Evolutionary conservation across 2,113 vertebrate species (phyloP), one percentile per base, ranked within the genome.

Genomic region (Fregetta grallaria): DNA sequence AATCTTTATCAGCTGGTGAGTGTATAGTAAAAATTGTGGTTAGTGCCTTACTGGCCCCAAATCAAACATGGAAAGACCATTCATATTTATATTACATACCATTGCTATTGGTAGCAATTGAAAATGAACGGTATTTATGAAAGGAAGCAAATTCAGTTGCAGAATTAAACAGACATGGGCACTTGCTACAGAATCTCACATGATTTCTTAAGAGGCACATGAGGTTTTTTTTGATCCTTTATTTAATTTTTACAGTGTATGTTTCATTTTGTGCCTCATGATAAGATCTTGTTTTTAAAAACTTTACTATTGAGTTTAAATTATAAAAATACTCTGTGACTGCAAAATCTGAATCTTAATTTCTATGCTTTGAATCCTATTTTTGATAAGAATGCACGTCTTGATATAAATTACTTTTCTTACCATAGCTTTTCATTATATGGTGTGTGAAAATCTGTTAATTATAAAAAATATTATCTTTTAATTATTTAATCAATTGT

Each of bases 1-100:
- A 98, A 98, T 79, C 99, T 99, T 91, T 99, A 99, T 96, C 99
- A 99, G 90, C 98, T 99, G 98, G 99, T 99, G 85, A 92, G 98
- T 94, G 26, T 25, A 23, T 73, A 76, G 25, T 72, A 42, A 86
- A 93, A 49, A 38, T 53, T 66, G 4, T 76, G 13, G 5, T 76
- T 88, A 47, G 13, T 70, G 11, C 67, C 22, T 66, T 29, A 50
- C 42, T 82, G 47, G 9, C 17, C 53, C 32, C 45, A 75, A 58
- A 80, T 71, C 15, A 49, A 19, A 59, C 8, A 25, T 21, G 8
- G 25, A 63, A 72, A 67, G 7, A 7, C 30, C 13, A 23, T 58
- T 95, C 11, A 26, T 88, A 25, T 56, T 71, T 56, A 12, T 61
- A 25, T 83, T 45, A 36, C 7, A 10, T 47, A 21, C 13, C 25